Evolutionary conservation across 2,113 vertebrate genomes (phyloP), one percentile per base, ranked within the genome.

Genomic region (Microtus montanus): DNA sequence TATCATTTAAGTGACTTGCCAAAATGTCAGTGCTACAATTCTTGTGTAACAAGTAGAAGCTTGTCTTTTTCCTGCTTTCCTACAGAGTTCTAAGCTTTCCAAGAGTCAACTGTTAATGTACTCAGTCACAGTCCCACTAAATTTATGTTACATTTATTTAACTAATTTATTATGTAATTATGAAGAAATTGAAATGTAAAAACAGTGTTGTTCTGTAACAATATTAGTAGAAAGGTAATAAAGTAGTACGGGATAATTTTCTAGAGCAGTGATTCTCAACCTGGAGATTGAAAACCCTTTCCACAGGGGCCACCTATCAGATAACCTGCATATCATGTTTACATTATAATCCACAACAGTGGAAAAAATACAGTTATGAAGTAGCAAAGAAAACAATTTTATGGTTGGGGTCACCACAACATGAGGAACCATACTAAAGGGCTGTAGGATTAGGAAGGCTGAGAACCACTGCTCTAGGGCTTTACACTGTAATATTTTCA

Each of bases 121-220:
- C 30, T 38, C 77, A 91, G 33, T 73, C 35, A 66, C 68, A 90
- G 33, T 12, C 30, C 68, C 58, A 47, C 89, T 66, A 41, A 64
- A 88, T 33, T 75, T 84, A 52, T n/a, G 1, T 68, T 78, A 30
- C 71, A 77, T 63, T 95, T 90, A 70, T 14, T 7, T 79, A 78
- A 93, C 17, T 78, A 47, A 93, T 71, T 79, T 87, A 77, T 70
- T 86, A 58, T 10, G 70, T 54, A 87, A 94, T 91, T 80, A 33
- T 77, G 74, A 91, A 92, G 54, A 91, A 91, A 61, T 64, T 74
- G 61, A 83, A 84, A 17, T 30, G 2, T 80, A 28, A 84, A 93
- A 47, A 77, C 87, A 94, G 49, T 87, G 33, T 95, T 79, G 38
- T 54, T 95, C 83, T 89, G 0, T 86, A 52, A 52, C 79, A 22